Percentiles rank a stretch among this genome's conserved stretches.
phyloP scores from a whole-genome alignment of 2,888 invertebrate genomes.

The Thymelicus lineola region DNA sequence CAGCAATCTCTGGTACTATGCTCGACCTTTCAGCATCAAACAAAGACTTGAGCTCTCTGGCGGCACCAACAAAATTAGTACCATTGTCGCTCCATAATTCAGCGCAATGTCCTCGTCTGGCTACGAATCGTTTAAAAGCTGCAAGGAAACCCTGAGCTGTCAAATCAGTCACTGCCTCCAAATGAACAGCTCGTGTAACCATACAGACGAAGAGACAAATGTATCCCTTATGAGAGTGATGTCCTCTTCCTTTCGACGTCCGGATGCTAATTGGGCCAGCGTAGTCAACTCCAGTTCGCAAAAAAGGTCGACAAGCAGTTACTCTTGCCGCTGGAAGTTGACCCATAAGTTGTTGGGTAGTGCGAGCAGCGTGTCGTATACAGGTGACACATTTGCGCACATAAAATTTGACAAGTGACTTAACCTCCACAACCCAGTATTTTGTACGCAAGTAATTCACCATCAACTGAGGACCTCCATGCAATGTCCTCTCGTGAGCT shows the following conservation, averaged over 20 bases:
- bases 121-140: slow-evolving; percentile 43
- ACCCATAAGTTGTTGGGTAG: slow-evolving; percentile 43
- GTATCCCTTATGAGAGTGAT: slow-evolving; percentile 21
- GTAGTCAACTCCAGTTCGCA: slow-evolving; percentile 36
- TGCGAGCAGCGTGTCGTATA: slow-evolving; percentile 5
- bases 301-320: slow-evolving; percentile 30
- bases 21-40: slow-evolving; percentile 4
- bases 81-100: slow-evolving; percentile 45
- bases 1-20: slow-evolving; percentile 22
- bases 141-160: slow-evolving; percentile 41
- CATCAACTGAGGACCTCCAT: too few relatives aligned
- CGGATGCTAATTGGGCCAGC: slow-evolving; percentile 39
- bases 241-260: slow-evolving; percentile 33
- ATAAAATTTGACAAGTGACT: neutral
- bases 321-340: slow-evolving; percentile 36
- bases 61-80: too few relatives aligned
- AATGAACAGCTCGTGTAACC: slow-evolving; percentile 40
- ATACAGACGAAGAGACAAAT: slow-evolving; percentile 25
- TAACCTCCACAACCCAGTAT: slow-evolving; percentile 19
- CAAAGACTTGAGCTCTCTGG: slow-evolving; percentile 31
- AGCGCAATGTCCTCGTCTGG: slow-evolving; percentile 44
- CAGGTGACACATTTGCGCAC: slow-evolving; percentile 18
- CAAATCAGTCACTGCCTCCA: slow-evolving; percentile 40
- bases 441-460: too few relatives aligned
- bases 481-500: too few relatives aligned